These are phyloP conservation scores for Alviniconcha marisindica DNA, from an alignment of 1,140 invertebrate species.

Conservation along the genomic window DNA sequence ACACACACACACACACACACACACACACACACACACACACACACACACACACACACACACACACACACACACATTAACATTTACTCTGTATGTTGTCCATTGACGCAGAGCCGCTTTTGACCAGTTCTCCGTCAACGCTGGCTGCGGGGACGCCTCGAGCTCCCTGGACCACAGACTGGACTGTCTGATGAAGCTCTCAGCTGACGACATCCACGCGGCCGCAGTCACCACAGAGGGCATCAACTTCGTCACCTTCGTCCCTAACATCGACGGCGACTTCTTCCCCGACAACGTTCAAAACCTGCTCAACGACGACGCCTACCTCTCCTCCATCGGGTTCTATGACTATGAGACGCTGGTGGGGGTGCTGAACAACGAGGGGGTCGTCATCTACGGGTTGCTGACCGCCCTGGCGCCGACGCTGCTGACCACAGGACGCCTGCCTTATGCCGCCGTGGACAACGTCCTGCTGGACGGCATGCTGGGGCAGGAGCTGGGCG, in stretches of 20 bases:
- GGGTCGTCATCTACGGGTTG: not conserved
- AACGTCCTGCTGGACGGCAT: not conserved
- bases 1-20: no score
- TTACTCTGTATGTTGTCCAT: not conserved
- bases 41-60: no score
- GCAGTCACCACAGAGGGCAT: constrained; percentile 15
- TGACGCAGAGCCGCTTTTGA: not conserved
- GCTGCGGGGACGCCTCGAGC: not conserved
- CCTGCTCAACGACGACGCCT: not conserved
- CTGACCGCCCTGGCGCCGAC: not conserved
- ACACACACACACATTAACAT: no score
- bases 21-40: no score
- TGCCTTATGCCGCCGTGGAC: not conserved
- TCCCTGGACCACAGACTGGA: not conserved
- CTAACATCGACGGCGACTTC: constrained; percentile 9
- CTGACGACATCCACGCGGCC: not conserved
- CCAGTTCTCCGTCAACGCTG: not conserved
- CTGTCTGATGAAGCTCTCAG: not conserved
- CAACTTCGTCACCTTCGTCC: not conserved
- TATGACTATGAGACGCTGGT: constrained; percentile 4
- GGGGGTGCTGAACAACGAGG: constrained; percentile 12
- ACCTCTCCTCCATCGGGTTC: constrained; percentile 2
- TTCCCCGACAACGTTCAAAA: not conserved
- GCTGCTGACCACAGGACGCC: not conserved
- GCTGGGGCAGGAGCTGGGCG: not conserved